These are phyloP conservation scores for Pogonomyrmex barbatus DNA, from an alignment of 1,140 invertebrate genomes.

Conservation along the genomic window DNA sequence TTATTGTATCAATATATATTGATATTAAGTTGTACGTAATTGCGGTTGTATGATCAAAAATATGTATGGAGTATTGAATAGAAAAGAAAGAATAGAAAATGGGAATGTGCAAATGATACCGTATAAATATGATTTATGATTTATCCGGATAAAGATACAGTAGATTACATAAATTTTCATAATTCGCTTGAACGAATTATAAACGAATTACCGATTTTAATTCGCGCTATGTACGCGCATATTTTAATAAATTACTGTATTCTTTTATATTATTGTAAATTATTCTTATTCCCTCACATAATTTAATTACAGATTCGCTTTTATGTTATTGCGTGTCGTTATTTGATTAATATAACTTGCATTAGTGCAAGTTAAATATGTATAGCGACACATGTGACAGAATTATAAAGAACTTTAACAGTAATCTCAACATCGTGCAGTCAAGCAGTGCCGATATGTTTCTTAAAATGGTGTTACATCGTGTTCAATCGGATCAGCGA, in stretches of 20 bases:
- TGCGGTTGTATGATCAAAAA: slow-evolving; percentile 28
- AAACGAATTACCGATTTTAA: slow-evolving; percentile 5
- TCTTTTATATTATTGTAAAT: slow-evolving; percentile 74
- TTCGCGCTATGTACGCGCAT: slow-evolving; percentile 52
- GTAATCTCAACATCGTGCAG: slow-evolving; percentile 35
- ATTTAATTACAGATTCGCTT: background rate
- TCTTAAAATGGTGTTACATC: slow-evolving; percentile 66
- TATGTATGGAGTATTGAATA: slow-evolving; percentile 11
- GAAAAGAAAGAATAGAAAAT: slow-evolving; percentile 19
- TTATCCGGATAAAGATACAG: slow-evolving; percentile 33
- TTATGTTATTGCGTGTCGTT: slow-evolving; percentile 52
- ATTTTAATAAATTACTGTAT: slow-evolving; percentile 82
- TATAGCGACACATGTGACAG: slow-evolving; percentile 24
- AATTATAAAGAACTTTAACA: slow-evolving; percentile 36
- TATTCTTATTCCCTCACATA: background rate
- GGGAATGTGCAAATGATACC: slow-evolving; percentile 21
- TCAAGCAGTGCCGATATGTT: slow-evolving; percentile 54
- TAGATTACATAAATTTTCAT: slow-evolving; percentile 64
- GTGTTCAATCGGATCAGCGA: slow-evolving; percentile 79
- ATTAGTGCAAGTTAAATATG: background rate
- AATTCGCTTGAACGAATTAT: slow-evolving; percentile 42
- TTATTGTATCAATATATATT: slow-evolving; percentile 8
- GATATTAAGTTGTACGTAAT: background rate
- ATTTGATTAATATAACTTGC: slow-evolving; percentile 27
- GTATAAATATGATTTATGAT: slow-evolving; percentile 62